Conservation (phyloP, 2,888 invertebrate species). For the Heliconius hortense region DNA sequence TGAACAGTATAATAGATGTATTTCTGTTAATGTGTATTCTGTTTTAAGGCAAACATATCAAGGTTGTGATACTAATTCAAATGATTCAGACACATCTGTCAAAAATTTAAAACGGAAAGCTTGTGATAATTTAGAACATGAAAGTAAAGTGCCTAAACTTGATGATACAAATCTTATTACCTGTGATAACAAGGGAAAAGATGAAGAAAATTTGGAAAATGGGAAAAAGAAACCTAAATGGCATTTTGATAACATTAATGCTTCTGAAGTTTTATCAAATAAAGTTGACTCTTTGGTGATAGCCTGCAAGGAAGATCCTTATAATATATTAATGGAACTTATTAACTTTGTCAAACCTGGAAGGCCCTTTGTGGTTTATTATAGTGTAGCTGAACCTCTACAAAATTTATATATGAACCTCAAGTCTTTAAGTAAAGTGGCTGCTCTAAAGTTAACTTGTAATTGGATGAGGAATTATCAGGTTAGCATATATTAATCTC, state of each 20-base stretch:
- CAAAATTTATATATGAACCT: slow-evolving; percentile 91
- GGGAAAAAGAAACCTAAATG: slow-evolving; percentile 83
- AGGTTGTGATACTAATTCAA: slow-evolving; percentile 68
- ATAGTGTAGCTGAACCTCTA: slow-evolving; percentile 90
- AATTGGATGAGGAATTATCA: slow-evolving; percentile 96
- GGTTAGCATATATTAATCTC: slow-evolving; percentile 67
- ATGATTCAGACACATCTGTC: slow-evolving; percentile 47
- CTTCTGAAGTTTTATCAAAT: slow-evolving; percentile 82
- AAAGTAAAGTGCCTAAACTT: slow-evolving; percentile 61
- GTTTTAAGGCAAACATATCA: slow-evolving; percentile 87
- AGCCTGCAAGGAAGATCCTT: slow-evolving; percentile 92
- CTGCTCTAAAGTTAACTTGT: slow-evolving; percentile 89
- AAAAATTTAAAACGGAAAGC: slow-evolving; percentile 61
- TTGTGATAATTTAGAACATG: slow-evolving; percentile 47
- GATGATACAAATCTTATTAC: slow-evolving; percentile 39
- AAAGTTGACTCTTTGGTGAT: slow-evolving; percentile 90
- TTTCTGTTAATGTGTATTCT: slow-evolving; percentile 89
- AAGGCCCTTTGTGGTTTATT: slow-evolving; percentile 92
- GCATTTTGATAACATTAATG: slow-evolving; percentile 86
- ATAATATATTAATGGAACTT: slow-evolving; percentile 88
- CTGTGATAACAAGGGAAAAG: slow-evolving; percentile 38
- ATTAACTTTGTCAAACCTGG: slow-evolving; percentile 90
- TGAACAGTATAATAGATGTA: slow-evolving; percentile 86
- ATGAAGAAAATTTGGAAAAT: slow-evolving; percentile 38
- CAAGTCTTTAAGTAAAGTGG: slow-evolving; percentile 86